Conservation (phyloP, 1,140 invertebrate genomes). For the Drosophila busckii region DNA sequence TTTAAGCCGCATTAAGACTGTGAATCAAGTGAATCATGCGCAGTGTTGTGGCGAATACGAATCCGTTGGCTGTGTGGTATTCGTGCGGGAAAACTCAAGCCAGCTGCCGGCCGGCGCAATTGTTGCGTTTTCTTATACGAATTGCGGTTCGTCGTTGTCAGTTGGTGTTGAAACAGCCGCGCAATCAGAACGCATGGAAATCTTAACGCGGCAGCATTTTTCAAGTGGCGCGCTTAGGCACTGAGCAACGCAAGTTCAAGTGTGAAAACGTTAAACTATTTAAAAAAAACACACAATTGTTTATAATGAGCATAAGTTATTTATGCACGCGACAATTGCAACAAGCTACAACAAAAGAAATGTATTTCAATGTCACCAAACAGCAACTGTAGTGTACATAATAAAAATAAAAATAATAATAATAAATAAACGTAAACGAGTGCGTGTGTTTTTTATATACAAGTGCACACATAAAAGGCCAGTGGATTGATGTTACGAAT, state of each 20-base stretch:
- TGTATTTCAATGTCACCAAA: constrained; percentile 7
- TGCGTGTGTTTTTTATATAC: constrained; percentile 3
- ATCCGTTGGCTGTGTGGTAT: no score
- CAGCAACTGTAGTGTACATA: constrained; percentile 6
- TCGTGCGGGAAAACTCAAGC: constrained; percentile 6
- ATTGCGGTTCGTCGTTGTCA: constrained; percentile 46
- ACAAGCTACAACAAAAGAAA: background rate
- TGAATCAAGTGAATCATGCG: no score
- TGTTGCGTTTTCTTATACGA: constrained; percentile 45
- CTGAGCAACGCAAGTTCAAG: no score
- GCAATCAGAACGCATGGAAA: constrained; percentile 52
- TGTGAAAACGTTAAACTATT: background rate
- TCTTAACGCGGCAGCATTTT: background rate
- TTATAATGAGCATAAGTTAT: no score
- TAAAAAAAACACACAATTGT: background rate
- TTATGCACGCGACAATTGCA: no score
- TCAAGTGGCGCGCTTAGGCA: constrained; percentile 18
- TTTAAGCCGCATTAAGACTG: no score
- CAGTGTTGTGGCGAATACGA: no score
- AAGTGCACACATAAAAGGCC: background rate
- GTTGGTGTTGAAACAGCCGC: constrained; percentile 62
- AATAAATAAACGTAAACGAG: background rate
- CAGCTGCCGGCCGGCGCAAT: constrained; percentile 41
- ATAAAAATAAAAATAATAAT: constrained; percentile 3
- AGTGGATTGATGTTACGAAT: constrained; percentile 48